A percentile compares a stretch with the other conserved stretches of the same genome.
These are phyloP conservation scores for Polypedilum pembai DNA, from an alignment of 1,140 invertebrate genomes.

Conservation along the genomic window DNA sequence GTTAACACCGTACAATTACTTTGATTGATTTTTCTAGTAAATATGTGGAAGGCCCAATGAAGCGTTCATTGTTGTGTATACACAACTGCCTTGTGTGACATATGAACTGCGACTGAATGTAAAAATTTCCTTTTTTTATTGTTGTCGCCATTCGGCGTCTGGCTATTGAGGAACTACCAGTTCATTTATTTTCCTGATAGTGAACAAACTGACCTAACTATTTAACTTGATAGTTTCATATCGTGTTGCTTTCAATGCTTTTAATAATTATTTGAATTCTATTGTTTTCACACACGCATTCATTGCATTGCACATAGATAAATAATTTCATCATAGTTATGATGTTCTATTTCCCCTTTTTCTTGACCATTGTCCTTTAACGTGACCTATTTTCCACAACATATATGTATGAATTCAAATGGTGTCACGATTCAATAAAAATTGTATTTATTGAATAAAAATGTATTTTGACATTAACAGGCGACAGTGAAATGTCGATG, in stretches of 20 bases:
- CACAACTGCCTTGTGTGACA: neutral
- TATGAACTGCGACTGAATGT: neutral
- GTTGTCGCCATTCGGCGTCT: neutral
- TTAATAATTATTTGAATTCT: neutral
- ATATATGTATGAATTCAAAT: neutral
- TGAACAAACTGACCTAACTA: neutral
- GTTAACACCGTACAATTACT: neutral
- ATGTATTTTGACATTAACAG: neutral
- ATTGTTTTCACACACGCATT: neutral
- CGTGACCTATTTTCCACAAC: neutral
- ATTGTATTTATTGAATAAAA: neutral
- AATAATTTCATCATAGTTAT: neutral
- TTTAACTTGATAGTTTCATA: neutral
- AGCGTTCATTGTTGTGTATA: neutral
- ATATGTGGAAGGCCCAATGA: neutral
- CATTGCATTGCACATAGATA: neutral
- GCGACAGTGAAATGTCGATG: neutral
- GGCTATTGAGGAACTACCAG: neutral
- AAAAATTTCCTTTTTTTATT: neutral
- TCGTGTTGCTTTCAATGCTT: neutral
- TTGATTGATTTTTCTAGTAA: neutral
- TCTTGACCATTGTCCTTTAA: neutral
- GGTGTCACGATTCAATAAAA: too few species aligned
- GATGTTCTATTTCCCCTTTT: neutral
- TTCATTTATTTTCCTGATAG: neutral